Base-by-base conservation (phyloP, 2,797 vertebrate species). In the Coranthus polyacanthus region DNA sequence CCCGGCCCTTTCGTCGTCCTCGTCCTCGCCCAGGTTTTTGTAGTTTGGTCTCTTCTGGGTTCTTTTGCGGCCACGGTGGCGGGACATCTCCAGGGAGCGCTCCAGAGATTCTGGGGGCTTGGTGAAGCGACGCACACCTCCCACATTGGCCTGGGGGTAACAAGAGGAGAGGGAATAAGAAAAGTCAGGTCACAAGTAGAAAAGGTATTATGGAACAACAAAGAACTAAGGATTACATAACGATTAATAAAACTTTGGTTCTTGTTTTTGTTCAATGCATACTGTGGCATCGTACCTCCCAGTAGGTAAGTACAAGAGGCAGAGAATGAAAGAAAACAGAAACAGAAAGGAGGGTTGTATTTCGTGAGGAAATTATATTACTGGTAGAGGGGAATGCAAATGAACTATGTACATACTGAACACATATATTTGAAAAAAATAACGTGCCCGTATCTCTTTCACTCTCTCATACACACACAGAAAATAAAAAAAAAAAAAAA, bases 11-110 rank as follows among this genome's bases (percentile, higher is more conserved):
- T 97, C 97, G 1, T 99, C 97, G 43, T 99, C 98, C 1, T 98
- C 98, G 16, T 95, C 94, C 71, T 99, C 98, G 16, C 97, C 98
- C 61, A 99, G 92, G 20, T 99, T 99, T 92, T 99, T 99, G 86
- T 99, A 99, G 89, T 99, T 99, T 39, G 98, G 98, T 65, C 98
- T 95, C 82, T 98, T 99, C 76, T 97, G 97, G 5, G 94, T 82
- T 63, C 91, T 95, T 86, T 96, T 97, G 83, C 93, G 97, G 47
- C 97, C 96, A 8, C 95, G 95, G 42, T 98, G 96, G 70, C 96
- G 96, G 38, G 95, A 98, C 72, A 99, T 94, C 89, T 99, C 98
- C 66, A 99, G 91, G 10, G 98, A 99, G 32, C 96, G 95, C 80
- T 99, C 98, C 45, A 99, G 92, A 6, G 95, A 93, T 92, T 99